A percentile compares a stretch with the other conserved stretches of the same genome.
Conservation (phyloP, 2,797 vertebrate species). For the Emydoidea blandingii region DNA sequence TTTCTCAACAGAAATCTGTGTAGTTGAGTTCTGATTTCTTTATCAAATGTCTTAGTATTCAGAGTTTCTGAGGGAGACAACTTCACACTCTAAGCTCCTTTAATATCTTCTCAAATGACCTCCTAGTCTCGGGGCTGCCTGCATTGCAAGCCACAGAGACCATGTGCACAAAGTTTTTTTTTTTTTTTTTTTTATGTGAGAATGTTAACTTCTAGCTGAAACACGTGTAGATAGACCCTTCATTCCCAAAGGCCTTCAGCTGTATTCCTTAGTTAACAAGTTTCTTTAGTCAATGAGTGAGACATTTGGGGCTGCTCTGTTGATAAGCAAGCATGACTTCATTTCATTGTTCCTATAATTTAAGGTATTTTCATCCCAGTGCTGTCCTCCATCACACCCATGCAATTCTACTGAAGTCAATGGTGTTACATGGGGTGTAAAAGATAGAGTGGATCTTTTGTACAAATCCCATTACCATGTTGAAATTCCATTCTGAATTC, state of each 20-base stretch:
- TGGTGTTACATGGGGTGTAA: background rate
- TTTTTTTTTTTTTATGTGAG: background rate
- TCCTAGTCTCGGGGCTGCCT: background rate
- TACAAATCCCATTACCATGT: background rate
- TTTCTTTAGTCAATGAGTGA: background rate
- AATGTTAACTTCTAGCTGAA: background rate
- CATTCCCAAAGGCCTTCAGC: background rate
- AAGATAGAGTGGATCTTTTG: background rate
- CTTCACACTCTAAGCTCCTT: background rate
- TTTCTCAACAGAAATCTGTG: background rate
- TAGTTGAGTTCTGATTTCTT: background rate
- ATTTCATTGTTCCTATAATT: background rate
- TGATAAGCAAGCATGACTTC: background rate
- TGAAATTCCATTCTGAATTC: background rate
- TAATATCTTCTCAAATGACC: background rate
- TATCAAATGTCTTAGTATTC: background rate
- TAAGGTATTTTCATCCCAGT: background rate
- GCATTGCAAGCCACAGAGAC: background rate
- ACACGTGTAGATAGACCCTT: background rate
- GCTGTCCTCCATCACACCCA: background rate
- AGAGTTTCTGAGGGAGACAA: background rate
- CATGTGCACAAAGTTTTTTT: background rate
- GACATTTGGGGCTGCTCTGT: background rate
- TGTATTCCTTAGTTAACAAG: background rate
- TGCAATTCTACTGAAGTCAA: background rate